Conservation (phyloP, 1,140 invertebrate genomes). For the Ylistrum balloti region DNA sequence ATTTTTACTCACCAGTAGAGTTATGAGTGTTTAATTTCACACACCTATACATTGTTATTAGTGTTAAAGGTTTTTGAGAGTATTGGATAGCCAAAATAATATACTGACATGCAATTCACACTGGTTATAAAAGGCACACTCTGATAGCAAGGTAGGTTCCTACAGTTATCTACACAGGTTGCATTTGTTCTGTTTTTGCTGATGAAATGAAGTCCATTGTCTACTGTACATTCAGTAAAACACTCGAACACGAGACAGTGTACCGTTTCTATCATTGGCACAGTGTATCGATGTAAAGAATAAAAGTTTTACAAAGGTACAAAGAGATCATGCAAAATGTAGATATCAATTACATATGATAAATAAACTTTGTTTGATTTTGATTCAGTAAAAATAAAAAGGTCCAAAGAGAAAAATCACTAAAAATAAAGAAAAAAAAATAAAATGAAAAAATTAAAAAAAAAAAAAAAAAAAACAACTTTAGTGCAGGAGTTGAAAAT, state of each 20-base stretch:
- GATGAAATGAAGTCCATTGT: slow-evolving; percentile 12
- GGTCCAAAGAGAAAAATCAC: too few species aligned
- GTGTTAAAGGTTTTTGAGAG: too few species aligned
- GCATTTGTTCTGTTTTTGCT: background rate
- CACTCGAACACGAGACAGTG: background rate
- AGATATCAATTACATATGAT: background rate
- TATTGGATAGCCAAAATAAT: background rate
- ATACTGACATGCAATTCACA: background rate
- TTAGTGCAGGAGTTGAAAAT: slow-evolving; percentile 21
- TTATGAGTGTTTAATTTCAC: too few species aligned
- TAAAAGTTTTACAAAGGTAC: background rate
- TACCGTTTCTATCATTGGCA: background rate
- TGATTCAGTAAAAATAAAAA: too few species aligned
- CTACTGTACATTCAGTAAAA: background rate
- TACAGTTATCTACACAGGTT: background rate
- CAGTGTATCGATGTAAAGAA: background rate
- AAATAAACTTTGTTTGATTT: background rate
- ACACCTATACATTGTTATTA: too few species aligned
- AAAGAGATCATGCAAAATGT: slow-evolving; percentile 10
- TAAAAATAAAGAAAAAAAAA: background rate
- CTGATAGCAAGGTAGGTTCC: too few species aligned
- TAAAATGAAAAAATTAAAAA: background rate
- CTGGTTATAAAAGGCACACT: too few species aligned
- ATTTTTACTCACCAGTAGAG: too few species aligned
- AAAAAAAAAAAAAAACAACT: background rate